Evolutionary conservation across 2,888 invertebrate species (phyloP).

Genomic region (Caenorhabditis zanzibari): DNA sequence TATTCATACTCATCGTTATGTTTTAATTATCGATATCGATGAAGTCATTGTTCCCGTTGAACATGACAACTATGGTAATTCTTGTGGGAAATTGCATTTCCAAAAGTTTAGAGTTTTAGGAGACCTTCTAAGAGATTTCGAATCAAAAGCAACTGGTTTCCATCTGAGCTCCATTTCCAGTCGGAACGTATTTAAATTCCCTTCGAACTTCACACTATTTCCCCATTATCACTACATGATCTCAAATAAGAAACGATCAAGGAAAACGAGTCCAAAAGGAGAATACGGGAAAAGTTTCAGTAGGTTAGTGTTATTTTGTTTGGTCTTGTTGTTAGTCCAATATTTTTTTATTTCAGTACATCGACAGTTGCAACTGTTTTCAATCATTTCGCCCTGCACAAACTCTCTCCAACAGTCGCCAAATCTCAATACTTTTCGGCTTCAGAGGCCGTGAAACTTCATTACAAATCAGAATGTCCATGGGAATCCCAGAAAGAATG

Average conservation of each 20-base stretch:
- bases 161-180: constrained; percentile 85
- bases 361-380: constrained; percentile 88
- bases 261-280: constrained; percentile 87
- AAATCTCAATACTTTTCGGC: constrained; percentile 59
- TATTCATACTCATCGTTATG: constrained; percentile 90
- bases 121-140: constrained; percentile 30
- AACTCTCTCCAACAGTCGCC: constrained; percentile 84
- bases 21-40: constrained; percentile 93
- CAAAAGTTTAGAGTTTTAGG: constrained; percentile 1
- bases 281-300: constrained; percentile 89
- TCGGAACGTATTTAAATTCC: constrained; percentile 92
- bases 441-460: constrained; percentile 91
- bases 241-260: constrained; percentile 85
- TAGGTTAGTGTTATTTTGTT: constrained; percentile 70
- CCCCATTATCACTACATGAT: constrained; percentile 65
- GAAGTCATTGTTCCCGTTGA: constrained; percentile 94
- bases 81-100: too few relatives aligned
- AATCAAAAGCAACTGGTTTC: background rate
- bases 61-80: constrained; percentile 88
- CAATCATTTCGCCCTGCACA: constrained; percentile 89
- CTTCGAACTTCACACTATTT: constrained; percentile 52
- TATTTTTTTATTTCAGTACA: constrained; percentile 71
- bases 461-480: constrained; percentile 89
- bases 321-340: background rate
- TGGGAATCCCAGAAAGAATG: constrained; percentile 79